Evolutionary conservation across 1,140 invertebrate species (phyloP).

Genomic region (Cotesia typhae): DNA sequence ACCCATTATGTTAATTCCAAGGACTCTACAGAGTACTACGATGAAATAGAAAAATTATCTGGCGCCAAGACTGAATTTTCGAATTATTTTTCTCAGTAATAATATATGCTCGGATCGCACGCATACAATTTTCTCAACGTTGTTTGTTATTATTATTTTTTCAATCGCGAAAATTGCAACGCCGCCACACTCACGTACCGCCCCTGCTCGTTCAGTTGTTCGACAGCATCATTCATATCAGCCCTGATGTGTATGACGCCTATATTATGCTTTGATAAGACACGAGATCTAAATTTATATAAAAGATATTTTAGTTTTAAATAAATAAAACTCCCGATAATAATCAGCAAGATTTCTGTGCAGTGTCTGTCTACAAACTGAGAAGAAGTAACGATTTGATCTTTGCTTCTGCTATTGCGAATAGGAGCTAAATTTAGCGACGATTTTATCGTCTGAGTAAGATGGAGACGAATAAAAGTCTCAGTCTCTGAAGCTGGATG

Average conservation of each 20-base stretch:
- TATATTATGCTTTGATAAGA: not conserved
- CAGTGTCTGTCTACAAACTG: not conserved
- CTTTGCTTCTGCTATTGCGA: too few relatives aligned
- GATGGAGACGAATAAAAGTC: not conserved
- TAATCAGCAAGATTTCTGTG: not conserved
- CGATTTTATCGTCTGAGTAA: not conserved
- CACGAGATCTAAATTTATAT: too few relatives aligned
- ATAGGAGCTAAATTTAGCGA: constrained; percentile 13
- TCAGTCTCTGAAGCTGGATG: not conserved
- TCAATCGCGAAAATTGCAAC: constrained; percentile 29
- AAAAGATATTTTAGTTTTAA: too few relatives aligned
- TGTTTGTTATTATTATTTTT: constrained; percentile 31
- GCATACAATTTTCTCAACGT: constrained; percentile 19
- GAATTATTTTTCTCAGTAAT: constrained; percentile 15
- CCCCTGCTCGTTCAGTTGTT: not conserved
- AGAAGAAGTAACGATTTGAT: not conserved
- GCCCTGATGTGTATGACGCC: constrained; percentile 16
- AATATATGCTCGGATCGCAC: constrained; percentile 15
- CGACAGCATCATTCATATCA: not conserved
- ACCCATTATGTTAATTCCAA: too few relatives aligned
- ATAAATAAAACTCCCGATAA: not conserved
- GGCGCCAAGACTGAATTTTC: constrained; percentile 19
- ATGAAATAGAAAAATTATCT: constrained; percentile 9
- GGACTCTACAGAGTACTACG: not conserved
- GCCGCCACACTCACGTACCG: constrained; percentile 12